Evolutionary conservation across 1,140 invertebrate genomes (phyloP), one percentile per base, ranked within the genome.

Genomic region (Pantala flavescens): DNA sequence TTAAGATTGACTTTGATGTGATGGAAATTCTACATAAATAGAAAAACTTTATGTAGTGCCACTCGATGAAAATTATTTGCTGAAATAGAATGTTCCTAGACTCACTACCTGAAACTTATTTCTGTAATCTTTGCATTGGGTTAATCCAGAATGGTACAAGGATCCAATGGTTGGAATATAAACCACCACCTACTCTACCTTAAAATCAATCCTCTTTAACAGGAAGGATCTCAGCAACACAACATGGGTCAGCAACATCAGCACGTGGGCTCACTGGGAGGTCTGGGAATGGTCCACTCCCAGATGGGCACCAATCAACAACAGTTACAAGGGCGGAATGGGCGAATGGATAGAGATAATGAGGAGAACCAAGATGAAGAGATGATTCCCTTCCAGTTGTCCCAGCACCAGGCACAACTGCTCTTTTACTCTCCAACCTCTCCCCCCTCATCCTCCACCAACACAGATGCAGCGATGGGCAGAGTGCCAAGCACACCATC

Each of bases 341-440:
- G 14, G 5, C 3, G 49, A 21, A 16, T 19, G 49, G 49, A 21
- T 16, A 16, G n/a, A 5, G 49, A 19, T 2, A 24, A 19, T n/a
- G 28, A 36, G 9, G 28, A 36, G 28, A 55, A 43, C 43, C 43
- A 71, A 49, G 63, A 74, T 23, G 78, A 77, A 24, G 77, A 77
- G 71, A 72, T 77, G 14, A 76, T 79, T 24, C 79, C 81, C 24
- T 79, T 81, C 75, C 79, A 81, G 74, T 77, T 82, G 75, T 79
- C 80, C 11, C 81, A 82, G 73, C 81, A 82, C 72, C 81, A 81
- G 71, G 80, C 80, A 43, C 81, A 81, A 76, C 75, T 82, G 76
- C 74, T 81, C 43, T 82, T 82, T 75, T 73, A 77, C 73, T 75
- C 76, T 21, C 49, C 49, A 14, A 19, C 49, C n/a, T 63, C 49